phyloP scores from a whole-genome alignment of 2,797 vertebrate genomes.

The Macroramphosus scolopax region DNA sequence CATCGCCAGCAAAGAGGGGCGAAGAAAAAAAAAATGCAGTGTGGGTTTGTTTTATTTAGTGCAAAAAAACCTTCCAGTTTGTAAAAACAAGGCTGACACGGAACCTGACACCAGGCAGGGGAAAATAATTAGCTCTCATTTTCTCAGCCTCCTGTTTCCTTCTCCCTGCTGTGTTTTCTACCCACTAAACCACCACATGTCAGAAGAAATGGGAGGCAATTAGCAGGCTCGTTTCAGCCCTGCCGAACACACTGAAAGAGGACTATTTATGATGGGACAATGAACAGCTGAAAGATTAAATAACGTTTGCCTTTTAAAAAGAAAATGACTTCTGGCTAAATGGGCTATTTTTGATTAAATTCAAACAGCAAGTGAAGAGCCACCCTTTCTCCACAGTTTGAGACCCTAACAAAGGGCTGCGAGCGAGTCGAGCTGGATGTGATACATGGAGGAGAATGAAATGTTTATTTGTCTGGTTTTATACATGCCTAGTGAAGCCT shows the following conservation, averaged over 20 bases:
- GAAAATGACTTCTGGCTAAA: conserved; percentile 99
- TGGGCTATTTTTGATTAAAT: conserved; percentile 99
- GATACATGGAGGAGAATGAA: conserved; percentile 92
- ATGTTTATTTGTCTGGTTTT: conserved; percentile 85
- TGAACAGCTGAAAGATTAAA: conserved; percentile 99
- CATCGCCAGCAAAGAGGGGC: conserved; percentile 94
- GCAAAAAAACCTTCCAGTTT: conserved; percentile 99
- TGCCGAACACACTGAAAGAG: conserved; percentile 99
- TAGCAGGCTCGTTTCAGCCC: conserved; percentile 99
- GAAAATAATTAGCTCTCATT: conserved; percentile 99
- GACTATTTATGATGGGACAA: conserved; percentile 99
- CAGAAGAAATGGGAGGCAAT: conserved; percentile 99
- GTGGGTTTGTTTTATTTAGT: conserved; percentile 99
- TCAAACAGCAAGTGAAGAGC: conserved; percentile 99
- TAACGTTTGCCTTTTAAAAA: conserved; percentile 99
- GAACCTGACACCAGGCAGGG: conserved; percentile 99
- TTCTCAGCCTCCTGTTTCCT: conserved; percentile 99
- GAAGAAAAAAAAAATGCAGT: conserved; percentile 84
- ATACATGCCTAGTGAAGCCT: conserved; percentile 89
- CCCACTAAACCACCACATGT: conserved; percentile 99
- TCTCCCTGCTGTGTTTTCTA: conserved; percentile 99
- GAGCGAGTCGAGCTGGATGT: conserved; percentile 88
- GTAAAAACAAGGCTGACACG: conserved; percentile 99
- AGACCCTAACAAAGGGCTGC: conserved; percentile 87
- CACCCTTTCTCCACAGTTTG: conserved; percentile 88